Evolutionary conservation across 92 coral and sea anemone species (phyloP).

Genomic region (Desmophyllum pertusum): DNA sequence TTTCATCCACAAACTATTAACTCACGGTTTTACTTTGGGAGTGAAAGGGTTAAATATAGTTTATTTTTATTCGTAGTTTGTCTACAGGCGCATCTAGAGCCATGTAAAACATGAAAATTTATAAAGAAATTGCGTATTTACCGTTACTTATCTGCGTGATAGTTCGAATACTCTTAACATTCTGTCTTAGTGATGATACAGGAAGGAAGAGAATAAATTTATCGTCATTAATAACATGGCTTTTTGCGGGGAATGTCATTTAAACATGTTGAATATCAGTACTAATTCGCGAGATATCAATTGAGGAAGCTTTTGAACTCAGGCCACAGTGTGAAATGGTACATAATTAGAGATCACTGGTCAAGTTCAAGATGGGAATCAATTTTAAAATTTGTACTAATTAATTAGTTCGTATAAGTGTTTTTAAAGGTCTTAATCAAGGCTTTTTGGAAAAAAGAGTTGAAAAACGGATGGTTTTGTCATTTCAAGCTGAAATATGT

Average conservation of each 20-base stretch:
- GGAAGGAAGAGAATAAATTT: constrained; percentile 8
- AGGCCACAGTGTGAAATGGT: no score
- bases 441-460: neutral
- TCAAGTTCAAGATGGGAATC: neutral
- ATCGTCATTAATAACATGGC: neutral
- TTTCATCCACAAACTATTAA: no score
- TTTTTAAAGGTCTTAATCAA: neutral
- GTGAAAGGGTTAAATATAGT: no score
- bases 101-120: neutral
- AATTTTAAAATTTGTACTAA: neutral
- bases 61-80: neutral
- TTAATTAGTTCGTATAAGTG: neutral
- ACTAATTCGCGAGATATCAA: neutral
- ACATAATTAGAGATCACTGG: neutral
- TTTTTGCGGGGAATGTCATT: neutral
- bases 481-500: no score
- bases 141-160: neutral
- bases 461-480: no score
- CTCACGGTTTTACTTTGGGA: no score
- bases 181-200: neutral
- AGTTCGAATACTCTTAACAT: neutral
- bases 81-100: neutral
- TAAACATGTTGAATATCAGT: neutral
- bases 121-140: neutral
- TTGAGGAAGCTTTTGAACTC: neutral